Base-by-base conservation (phyloP, 2,888 invertebrate genomes). In the Athalia cordata region DNA sequence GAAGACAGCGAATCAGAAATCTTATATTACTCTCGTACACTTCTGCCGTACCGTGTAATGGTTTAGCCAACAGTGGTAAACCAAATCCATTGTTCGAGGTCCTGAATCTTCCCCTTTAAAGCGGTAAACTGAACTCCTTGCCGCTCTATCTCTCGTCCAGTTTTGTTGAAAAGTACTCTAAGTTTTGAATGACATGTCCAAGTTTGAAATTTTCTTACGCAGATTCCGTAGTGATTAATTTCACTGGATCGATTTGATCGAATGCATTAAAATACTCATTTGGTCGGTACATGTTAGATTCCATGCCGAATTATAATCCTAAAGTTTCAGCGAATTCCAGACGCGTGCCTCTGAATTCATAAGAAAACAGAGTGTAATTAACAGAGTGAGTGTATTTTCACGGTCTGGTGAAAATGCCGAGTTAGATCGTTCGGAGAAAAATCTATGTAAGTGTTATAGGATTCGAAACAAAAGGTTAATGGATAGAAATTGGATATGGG, bases 81-180 rank as follows among this genome's bases (percentile, higher is more conserved):
- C 13, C 6, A 8, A 45, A 59, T 3, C 59, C 13, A 47, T n/a
- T 9, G n/a, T 13, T n/a, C 47, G 57, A 45, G 0, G 49, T 72
- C 59, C 52, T 47, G 72, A 72, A 72, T 72, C 72, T 72, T 72
- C 72, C 72, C 43, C 72, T 72, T 72, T 72, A 72, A 72, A 72
- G 5, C 59, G 8, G 13, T 47, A 3, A 59, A 47, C 59, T 29
- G 29, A 29, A 29, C 29, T 29, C 29, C 8, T 13, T 72, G 59
- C 13, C 15, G 13, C 47, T 9, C 8, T 45, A 15, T 59, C 9
- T 59, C 13, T 52, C 59, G 57, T 45, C 43, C 45, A 3, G 7
- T 52, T 7, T n/a, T n/a, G 55, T 70, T 55, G n/a, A 47, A 72
- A 47, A 6, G 57, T 47, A 43, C 45, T 13, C 13, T 9, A 59